Evolutionary conservation across 2,888 invertebrate genomes (phyloP).

Genomic region (Gastrophysa polygoni): DNA sequence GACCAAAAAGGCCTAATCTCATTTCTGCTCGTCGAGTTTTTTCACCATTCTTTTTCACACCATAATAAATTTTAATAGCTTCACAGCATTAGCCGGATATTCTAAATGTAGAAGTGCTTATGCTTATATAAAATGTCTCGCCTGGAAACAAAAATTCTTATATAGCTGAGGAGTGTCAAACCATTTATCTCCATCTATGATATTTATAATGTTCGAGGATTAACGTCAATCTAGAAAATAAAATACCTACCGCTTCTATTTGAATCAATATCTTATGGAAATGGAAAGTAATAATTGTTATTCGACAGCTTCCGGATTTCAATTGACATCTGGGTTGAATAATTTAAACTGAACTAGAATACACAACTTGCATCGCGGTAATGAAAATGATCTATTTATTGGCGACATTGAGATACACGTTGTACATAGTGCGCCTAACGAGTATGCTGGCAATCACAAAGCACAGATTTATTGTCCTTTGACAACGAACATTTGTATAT

Average conservation of each 20-base stretch:
- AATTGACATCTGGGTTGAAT: not conserved
- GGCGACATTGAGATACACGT: not conserved
- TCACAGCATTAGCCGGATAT: slow-evolving; percentile 21
- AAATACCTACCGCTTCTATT: not conserved
- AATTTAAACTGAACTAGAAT: not conserved
- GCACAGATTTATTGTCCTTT: slow-evolving; percentile 46
- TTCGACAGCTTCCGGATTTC: not conserved
- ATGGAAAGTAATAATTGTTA: not conserved
- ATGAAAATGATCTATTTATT: not conserved
- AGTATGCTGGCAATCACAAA: slow-evolving; percentile 31
- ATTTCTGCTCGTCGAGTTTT: slow-evolving; percentile 26
- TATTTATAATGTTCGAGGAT: too few relatives aligned
- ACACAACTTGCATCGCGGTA: not conserved
- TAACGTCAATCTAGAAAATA: too few relatives aligned
- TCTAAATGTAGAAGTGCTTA: not conserved
- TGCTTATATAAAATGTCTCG: not conserved
- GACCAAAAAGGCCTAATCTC: slow-evolving; percentile 25
- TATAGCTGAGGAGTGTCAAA: not conserved
- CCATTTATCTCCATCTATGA: too few relatives aligned
- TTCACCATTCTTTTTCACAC: slow-evolving; percentile 23
- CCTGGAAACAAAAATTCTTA: not conserved
- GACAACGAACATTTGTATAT: slow-evolving; percentile 47
- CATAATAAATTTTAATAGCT: slow-evolving; percentile 32
- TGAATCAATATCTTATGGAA: not conserved
- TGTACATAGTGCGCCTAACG: not conserved